Evolutionary conservation across 2,888 invertebrate species (phyloP).

Genomic region (Drosophila formosana): DNA sequence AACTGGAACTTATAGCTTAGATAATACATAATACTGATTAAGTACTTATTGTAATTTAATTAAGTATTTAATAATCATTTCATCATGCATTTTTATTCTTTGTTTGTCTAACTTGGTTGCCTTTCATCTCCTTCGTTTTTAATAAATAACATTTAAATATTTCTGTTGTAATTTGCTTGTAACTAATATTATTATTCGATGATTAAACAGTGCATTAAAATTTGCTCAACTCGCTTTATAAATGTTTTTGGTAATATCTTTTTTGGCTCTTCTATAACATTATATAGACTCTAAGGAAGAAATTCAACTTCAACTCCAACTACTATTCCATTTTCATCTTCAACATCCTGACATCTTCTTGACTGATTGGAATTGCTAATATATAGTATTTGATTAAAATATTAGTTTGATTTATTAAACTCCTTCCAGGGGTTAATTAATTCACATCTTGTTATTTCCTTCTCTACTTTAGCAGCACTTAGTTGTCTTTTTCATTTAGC

Average conservation of each 20-base stretch:
- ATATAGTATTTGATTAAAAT: conserved; percentile 71
- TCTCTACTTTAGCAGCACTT: conserved; percentile 38
- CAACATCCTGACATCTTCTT: conserved; percentile 6
- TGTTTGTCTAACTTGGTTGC: conserved; percentile 30
- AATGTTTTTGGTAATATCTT: conserved; percentile 21
- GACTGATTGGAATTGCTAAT: conserved; percentile 43
- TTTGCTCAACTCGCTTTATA: conserved; percentile 68
- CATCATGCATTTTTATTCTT: conserved; percentile 22
- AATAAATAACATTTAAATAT: conserved; percentile 76
- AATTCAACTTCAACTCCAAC: conserved; percentile 30
- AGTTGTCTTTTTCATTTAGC: conserved; percentile 14
- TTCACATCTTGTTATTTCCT: conserved; percentile 11
- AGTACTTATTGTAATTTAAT: conserved; percentile 45
- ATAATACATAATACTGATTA: conserved; percentile 53
- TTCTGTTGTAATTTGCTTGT: conserved; percentile 37
- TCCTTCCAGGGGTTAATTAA: conserved; percentile 25
- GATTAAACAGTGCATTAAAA: conserved; percentile 84
- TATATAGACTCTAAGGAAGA: conserved; percentile 55
- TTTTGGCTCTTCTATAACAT: conserved; percentile 59
- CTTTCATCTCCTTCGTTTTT: conserved; percentile 31
- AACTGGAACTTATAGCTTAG: conserved; percentile 53
- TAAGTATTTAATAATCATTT: conserved; percentile 37
- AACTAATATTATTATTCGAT: conserved; percentile 74
- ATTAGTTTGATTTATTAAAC: conserved; percentile 60
- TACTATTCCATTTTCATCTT: conserved; percentile 16